A percentile compares a stretch with the other conserved stretches of the same genome.
These are phyloP conservation scores for Corbicula japonica DNA, from an alignment of 2,888 invertebrate genomes.

Conservation along the genomic window DNA sequence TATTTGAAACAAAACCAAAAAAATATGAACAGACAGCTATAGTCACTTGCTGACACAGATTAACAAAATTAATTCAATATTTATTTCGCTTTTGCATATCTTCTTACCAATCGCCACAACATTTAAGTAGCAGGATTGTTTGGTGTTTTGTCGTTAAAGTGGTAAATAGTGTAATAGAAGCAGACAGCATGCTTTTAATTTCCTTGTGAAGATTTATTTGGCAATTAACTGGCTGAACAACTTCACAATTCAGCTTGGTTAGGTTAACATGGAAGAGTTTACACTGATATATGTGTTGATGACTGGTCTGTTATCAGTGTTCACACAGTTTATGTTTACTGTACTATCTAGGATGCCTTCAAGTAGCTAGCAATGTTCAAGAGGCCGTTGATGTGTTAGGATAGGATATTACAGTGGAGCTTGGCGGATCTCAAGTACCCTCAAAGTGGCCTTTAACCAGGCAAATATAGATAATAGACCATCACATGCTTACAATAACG, in stretches of 20 bases:
- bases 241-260: conserved; percentile 10
- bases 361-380: conserved; percentile 54
- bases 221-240: conserved; percentile 13
- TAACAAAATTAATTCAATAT: too few species aligned
- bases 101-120: too few species aligned
- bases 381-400: conserved; percentile 47
- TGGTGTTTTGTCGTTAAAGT: too few species aligned
- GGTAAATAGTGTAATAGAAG: too few species aligned
- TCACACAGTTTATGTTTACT: conserved; percentile 40
- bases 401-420: conserved; percentile 53
- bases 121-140: too few species aligned
- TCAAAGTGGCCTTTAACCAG: conserved; percentile 62
- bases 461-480: conserved; percentile 52
- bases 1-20: too few species aligned
- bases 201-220: conserved; percentile 28
- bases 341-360: conserved; percentile 47
- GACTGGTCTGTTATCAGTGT: conserved; percentile 34
- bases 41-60: too few species aligned
- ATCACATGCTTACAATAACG: conserved; percentile 25
- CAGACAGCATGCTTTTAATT: conserved; percentile 19
- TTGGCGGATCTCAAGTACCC: conserved; percentile 46
- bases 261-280: not conserved
- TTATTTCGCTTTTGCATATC: too few species aligned
- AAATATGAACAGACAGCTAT: too few species aligned
- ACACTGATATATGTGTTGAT: not conserved